phyloP scores from a whole-genome alignment of 2,888 invertebrate species.

The Hedychridium roseum region DNA sequence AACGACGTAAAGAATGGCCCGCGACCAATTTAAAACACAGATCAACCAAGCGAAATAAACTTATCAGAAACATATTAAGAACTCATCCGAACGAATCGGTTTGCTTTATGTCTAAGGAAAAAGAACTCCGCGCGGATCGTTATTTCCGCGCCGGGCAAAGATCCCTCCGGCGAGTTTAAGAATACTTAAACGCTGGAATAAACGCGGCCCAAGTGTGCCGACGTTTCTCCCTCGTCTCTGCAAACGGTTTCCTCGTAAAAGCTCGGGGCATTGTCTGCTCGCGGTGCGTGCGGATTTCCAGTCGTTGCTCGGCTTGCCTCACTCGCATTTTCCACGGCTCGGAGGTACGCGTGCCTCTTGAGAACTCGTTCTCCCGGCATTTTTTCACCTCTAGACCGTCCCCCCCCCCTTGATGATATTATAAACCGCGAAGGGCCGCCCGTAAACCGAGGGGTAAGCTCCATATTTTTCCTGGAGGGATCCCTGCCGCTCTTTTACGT shows the following conservation, averaged over 20 bases:
- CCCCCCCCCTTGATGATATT: conserved; percentile 14
- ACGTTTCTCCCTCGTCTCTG: conserved; percentile 13
- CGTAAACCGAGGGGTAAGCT: conserved; percentile 28
- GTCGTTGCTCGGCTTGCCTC: background rate
- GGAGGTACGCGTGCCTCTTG: conserved; percentile 6
- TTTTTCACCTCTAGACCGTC: conserved; percentile 8
- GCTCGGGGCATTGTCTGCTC: too few relatives aligned
- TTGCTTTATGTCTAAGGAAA: too few relatives aligned
- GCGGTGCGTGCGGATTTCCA: background rate
- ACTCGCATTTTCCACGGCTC: conserved; percentile 7
- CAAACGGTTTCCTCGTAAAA: conserved; percentile 19
- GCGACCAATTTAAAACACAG: too few relatives aligned
- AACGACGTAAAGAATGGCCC: too few relatives aligned
- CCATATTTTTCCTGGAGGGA: conserved; percentile 15
- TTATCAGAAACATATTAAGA: too few relatives aligned
- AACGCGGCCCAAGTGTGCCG: too few relatives aligned
- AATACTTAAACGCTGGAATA: too few relatives aligned
- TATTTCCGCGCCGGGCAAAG: too few relatives aligned
- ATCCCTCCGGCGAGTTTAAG: too few relatives aligned
- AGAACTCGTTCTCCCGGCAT: conserved; percentile 15
- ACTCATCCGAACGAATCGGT: too few relatives aligned
- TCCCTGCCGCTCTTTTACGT: conserved; percentile 19
- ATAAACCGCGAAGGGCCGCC: conserved; percentile 17
- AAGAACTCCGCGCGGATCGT: too few relatives aligned
- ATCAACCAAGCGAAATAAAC: too few relatives aligned